A percentile compares a stretch with the other conserved stretches of the same genome.
These are phyloP conservation scores for Schrankia costaestrigalis DNA, from an alignment of 2,888 invertebrate species.

Conservation along the genomic window DNA sequence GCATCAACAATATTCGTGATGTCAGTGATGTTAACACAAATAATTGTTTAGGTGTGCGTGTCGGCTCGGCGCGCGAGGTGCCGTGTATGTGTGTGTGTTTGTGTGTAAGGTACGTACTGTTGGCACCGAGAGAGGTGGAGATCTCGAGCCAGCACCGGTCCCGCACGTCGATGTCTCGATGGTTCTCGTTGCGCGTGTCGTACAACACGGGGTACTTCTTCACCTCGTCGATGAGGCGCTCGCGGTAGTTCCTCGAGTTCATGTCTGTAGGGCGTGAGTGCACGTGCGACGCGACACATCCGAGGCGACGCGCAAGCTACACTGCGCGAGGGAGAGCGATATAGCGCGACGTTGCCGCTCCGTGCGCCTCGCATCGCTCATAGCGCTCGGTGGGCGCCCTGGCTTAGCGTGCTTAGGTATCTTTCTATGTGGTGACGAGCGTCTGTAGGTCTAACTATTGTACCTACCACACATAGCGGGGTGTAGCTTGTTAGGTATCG, in stretches of 20 bases:
- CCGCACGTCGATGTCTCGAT: conserved; percentile 64
- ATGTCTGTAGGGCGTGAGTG: conserved; percentile 20
- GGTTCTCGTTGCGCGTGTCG: conserved; percentile 68
- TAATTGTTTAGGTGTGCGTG: too few species aligned
- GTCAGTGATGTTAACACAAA: too few species aligned
- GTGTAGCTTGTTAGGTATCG: too few species aligned
- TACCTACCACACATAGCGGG: too few species aligned
- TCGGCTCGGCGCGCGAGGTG: too few species aligned
- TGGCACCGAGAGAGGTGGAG: conserved; percentile 60
- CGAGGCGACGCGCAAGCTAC: conserved; percentile 55
- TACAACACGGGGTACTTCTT: conserved; percentile 68
- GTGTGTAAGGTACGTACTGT: conserved; percentile 40
- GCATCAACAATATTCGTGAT: too few species aligned
- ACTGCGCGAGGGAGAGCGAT: conserved; percentile 64
- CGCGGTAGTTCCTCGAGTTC: conserved; percentile 51
- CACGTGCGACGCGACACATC: conserved; percentile 38
- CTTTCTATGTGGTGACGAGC: neutral
- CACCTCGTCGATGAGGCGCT: conserved; percentile 68
- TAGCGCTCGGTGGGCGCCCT: conserved; percentile 56
- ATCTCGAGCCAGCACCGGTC: conserved; percentile 74
- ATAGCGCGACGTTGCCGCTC: conserved; percentile 60
- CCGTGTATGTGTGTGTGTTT: neutral
- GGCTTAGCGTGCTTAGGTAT: conserved; percentile 50
- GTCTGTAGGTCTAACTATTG: too few species aligned
- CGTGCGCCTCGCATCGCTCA: conserved; percentile 49